These are phyloP conservation scores for Catocala fraxini DNA, from an alignment of 2,888 invertebrate genomes.

Conservation along the genomic window DNA sequence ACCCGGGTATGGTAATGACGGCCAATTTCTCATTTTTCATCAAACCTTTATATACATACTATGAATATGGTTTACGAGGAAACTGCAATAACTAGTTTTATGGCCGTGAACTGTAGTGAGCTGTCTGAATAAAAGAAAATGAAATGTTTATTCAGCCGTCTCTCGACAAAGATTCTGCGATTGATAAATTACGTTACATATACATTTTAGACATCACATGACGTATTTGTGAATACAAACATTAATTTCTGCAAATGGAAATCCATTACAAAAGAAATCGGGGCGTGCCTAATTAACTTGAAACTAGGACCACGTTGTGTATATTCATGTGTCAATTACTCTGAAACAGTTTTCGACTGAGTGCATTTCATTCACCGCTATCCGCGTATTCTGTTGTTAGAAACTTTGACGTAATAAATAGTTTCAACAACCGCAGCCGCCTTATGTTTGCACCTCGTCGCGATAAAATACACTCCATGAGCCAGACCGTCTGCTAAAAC, in stretches of 20 bases:
- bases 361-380: slow-evolving; percentile 25
- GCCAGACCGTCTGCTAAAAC: slow-evolving; percentile 37
- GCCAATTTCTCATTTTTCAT: neutral
- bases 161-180: slow-evolving; percentile 2
- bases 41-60: too few relatives aligned
- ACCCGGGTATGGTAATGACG: neutral
- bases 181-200: slow-evolving; percentile 5
- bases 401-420: slow-evolving; percentile 32
- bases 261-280: neutral
- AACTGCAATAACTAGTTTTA: neutral
- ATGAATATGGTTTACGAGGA: too few relatives aligned
- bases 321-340: slow-evolving; percentile 32
- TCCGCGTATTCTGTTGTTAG: slow-evolving; percentile 18
- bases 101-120: slow-evolving; percentile 12
- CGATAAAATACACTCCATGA: neutral
- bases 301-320: slow-evolving; percentile 3
- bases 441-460: slow-evolving; percentile 16
- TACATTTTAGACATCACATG: neutral
- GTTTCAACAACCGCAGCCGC: slow-evolving; percentile 25
- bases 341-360: slow-evolving; percentile 9
- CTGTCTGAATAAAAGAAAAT: neutral
- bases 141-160: slow-evolving; percentile 9
- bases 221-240: neutral
- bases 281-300: slow-evolving; percentile 25
- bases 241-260: neutral